Evolutionary conservation across 2,888 invertebrate species (phyloP).

Genomic region (Leptinotarsa rubiginosa): DNA sequence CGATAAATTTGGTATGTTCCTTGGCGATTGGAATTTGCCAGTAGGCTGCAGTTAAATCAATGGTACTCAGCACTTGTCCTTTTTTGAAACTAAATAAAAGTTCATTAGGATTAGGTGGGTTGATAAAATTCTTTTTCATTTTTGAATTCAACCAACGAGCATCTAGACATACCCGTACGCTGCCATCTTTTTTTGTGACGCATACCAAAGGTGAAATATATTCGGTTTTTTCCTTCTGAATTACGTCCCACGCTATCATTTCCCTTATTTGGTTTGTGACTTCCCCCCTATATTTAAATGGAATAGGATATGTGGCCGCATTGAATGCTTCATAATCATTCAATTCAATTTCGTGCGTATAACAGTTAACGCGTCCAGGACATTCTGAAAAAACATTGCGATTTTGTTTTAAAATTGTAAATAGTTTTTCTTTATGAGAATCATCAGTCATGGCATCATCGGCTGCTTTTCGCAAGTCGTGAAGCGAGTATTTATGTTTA

Average conservation of each 20-base stretch:
- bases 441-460: not conserved
- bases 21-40: conserved; percentile 42
- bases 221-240: conserved; percentile 28
- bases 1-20: conserved; percentile 38
- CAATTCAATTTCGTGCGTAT: conserved; percentile 24
- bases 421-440: not conserved
- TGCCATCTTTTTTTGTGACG: conserved; percentile 40
- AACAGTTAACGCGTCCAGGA: not conserved
- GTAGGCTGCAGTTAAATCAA: conserved; percentile 36
- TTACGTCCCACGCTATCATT: conserved; percentile 34
- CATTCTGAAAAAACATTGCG: not conserved
- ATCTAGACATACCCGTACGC: conserved; percentile 43
- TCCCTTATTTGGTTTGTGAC: conserved; percentile 24
- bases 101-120: conserved; percentile 33
- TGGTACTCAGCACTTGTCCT: conserved; percentile 28
- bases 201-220: conserved; percentile 33
- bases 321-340: conserved; percentile 25
- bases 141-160: conserved; percentile 36
- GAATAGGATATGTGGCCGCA: conserved; percentile 24
- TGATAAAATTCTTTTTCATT: conserved; percentile 36
- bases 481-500: not conserved
- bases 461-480: not conserved
- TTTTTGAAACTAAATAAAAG: conserved; percentile 29
- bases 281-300: conserved; percentile 15
- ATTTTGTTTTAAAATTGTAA: not conserved